Conservation (phyloP, 2,797 vertebrate genomes). For the Hirundo rustica region DNA sequence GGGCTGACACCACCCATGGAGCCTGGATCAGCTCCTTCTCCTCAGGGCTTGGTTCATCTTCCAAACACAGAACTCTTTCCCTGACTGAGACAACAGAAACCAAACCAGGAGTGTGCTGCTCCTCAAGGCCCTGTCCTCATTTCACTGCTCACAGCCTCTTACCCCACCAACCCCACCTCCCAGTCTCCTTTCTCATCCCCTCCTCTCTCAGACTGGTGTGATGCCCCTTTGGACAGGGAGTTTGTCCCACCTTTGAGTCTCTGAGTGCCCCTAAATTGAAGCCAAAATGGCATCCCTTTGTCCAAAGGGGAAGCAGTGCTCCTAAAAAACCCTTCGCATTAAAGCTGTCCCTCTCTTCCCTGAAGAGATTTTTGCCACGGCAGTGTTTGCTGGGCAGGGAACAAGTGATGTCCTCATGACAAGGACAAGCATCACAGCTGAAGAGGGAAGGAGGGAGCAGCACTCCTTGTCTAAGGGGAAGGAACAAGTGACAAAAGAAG, state of each 20-base stretch:
- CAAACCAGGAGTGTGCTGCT: not conserved
- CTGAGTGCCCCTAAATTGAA: not conserved
- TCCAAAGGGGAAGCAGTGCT: not conserved
- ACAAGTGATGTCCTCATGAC: not conserved
- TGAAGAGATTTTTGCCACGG: not conserved
- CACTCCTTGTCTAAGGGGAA: not conserved
- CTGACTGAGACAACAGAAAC: not conserved
- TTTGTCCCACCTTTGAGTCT: not conserved
- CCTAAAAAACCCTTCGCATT: not conserved
- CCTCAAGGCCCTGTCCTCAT: not conserved
- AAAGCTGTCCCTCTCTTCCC: not conserved
- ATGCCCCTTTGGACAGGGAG: not conserved
- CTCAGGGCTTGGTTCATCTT: not conserved
- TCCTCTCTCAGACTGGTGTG: not conserved
- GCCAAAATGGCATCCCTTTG: not conserved
- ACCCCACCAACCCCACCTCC: not conserved
- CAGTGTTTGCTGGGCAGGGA: not conserved
- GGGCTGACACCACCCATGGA: not conserved
- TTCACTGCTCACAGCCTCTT: not conserved
- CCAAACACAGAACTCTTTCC: not conserved
- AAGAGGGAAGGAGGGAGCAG: not conserved
- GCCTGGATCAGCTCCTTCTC: conserved; percentile 24
- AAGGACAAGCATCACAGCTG: not conserved
- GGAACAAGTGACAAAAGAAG: not conserved
- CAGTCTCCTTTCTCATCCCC: not conserved